Evolutionary conservation across 2,888 invertebrate genomes (phyloP), one percentile per base, ranked within the genome.

Genomic region (Drosophila fulvimacula): DNA sequence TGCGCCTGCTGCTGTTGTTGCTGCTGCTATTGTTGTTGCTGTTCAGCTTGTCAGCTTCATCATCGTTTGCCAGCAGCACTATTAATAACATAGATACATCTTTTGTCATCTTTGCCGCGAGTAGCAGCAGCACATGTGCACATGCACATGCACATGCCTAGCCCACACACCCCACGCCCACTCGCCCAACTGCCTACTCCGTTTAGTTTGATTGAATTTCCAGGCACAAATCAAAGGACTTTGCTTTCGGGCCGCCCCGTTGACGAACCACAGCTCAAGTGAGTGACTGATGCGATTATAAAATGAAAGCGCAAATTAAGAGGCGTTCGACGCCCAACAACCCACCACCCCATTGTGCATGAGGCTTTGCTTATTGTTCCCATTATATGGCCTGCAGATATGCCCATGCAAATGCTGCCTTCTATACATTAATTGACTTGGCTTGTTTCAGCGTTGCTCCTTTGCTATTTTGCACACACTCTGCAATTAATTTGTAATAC

Each of bases 1-100:
- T 48, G 44, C 24, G 46, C 15, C n/a, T 49, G 51, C 27, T 38
- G n/a, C n/a, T 61, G 44, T n/a, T 42, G 15, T 36, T 34, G 30
- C 3, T 46, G 52, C 17, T 34, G 32, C 6, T 56, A 4, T 10
- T 44, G 44, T n/a, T 52, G 52, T 17, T 39, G 34, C 4, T 52
- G 41, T 41, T 44, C 38, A 46, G 57, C 39, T 52, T 49, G 71
- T 65, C 80, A 68, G 46, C 80, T 76, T 57, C 63, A 76, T 76
- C 87, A 80, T 75, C 75, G 75, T 88, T 82, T 77, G 86, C 88
- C 83, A 80, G 65, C n/a, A 84, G 83, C 79, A 78, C 89, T 89
- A 85, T 85, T 85, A 82, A 89, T 85, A 85, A 88, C 88, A 82
- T 84, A 74, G 82, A 85, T 87, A 76, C 78, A 88, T 76, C 75